These are phyloP conservation scores for Drosophila neonasuta DNA, from an alignment of 2,888 invertebrate species.

Conservation along the genomic window DNA sequence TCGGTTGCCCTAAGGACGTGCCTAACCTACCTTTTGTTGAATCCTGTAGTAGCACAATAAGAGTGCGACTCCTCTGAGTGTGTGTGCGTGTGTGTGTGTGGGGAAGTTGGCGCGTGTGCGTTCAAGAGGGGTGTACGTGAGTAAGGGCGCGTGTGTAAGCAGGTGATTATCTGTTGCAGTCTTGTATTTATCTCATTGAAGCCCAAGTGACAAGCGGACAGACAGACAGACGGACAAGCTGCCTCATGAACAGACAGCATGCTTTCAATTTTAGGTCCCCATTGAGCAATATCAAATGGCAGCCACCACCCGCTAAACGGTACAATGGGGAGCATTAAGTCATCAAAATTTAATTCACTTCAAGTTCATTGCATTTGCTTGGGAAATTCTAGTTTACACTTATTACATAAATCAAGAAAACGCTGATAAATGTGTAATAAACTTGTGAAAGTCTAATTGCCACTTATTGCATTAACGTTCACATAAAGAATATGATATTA, in stretches of 20 bases:
- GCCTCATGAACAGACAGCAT: slow-evolving; percentile 28
- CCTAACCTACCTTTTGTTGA: slow-evolving; percentile 79
- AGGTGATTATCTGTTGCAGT: slow-evolving; percentile 79
- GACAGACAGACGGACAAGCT: slow-evolving; percentile 5
- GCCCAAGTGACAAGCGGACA: slow-evolving; percentile 40
- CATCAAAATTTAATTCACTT: not conserved
- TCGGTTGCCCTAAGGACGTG: slow-evolving; percentile 59
- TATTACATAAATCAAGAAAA: not conserved
- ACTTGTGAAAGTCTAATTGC: not conserved
- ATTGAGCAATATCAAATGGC: slow-evolving; percentile 34
- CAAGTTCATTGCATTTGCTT: not conserved
- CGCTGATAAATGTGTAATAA: not conserved
- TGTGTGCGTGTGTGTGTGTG: slow-evolving; percentile 15
- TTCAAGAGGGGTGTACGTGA: slow-evolving; percentile 26
- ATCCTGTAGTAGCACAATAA: slow-evolving; percentile 69
- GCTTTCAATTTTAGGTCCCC: slow-evolving; percentile 44
- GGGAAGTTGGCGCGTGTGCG: slow-evolving; percentile 18
- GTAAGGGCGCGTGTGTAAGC: slow-evolving; percentile 57
- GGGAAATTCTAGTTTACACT: not conserved
- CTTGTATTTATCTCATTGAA: slow-evolving; percentile 72
- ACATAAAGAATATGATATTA: not conserved
- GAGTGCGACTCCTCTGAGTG: slow-evolving; percentile 15
- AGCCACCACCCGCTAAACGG: slow-evolving; percentile 21
- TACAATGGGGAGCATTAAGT: slow-evolving; percentile 40
- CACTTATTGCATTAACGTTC: too few relatives aligned